A percentile compares a stretch with the other conserved stretches of the same genome.
Evolutionary conservation across 2,797 vertebrate genomes (phyloP).

Genomic region (Halcyon chelicuti): DNA sequence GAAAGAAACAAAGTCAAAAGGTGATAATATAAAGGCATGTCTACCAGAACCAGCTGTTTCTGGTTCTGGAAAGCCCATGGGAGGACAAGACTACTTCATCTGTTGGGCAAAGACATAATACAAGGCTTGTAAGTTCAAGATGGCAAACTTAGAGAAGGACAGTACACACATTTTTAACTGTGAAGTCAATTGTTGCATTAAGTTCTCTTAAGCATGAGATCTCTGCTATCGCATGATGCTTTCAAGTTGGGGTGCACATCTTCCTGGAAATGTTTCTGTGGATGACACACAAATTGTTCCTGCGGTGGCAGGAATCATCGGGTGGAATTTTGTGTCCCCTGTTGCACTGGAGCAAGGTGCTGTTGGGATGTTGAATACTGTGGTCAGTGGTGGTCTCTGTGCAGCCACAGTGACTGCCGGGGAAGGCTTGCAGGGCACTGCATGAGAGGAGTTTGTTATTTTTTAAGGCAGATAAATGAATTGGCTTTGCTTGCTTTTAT

Average conservation of each 20-base stretch:
- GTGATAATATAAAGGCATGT: neutral
- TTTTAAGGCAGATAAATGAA: neutral
- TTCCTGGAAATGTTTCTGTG: neutral
- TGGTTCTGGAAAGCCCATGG: neutral
- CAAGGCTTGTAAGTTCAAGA: neutral
- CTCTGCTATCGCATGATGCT: neutral
- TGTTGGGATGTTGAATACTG: neutral
- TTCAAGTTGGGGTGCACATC: neutral
- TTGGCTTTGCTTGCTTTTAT: neutral
- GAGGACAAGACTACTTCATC: neutral
- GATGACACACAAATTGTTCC: neutral
- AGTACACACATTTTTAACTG: neutral
- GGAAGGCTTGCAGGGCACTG: neutral
- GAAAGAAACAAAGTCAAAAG: neutral
- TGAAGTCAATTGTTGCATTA: neutral
- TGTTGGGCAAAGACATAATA: neutral
- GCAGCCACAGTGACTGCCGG: neutral
- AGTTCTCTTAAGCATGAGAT: neutral
- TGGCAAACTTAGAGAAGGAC: neutral
- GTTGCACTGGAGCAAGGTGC: neutral
- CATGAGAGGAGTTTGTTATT: neutral
- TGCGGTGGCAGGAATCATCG: neutral
- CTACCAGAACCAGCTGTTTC: neutral
- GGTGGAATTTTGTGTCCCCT: neutral
- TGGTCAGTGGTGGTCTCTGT: neutral